Conservation (phyloP, 1,140 invertebrate species). For the Grapholita molesta region DNA sequence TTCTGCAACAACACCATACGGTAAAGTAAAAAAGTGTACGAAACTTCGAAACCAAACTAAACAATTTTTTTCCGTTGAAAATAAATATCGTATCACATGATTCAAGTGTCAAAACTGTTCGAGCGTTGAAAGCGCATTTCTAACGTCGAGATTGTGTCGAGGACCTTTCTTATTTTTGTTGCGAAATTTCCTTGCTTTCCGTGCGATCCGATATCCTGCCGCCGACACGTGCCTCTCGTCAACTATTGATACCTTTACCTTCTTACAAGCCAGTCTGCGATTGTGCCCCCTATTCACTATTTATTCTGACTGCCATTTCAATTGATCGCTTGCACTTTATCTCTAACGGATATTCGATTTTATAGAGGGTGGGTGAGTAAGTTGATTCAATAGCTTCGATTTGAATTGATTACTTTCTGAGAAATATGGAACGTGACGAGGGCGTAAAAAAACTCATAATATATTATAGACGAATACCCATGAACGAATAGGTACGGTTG, state of each 20-base stretch:
- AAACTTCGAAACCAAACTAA: too few relatives aligned
- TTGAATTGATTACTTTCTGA: neutral
- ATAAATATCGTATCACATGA: neutral
- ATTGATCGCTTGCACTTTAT: neutral
- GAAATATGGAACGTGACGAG: neutral
- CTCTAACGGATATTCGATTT: neutral
- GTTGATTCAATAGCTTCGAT: neutral
- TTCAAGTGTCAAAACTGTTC: neutral
- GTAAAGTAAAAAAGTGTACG: too few relatives aligned
- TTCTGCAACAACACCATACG: too few relatives aligned
- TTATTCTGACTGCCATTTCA: neutral
- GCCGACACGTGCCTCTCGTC: conserved; percentile 10
- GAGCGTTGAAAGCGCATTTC: conserved; percentile 7
- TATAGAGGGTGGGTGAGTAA: neutral
- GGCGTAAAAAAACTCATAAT: neutral
- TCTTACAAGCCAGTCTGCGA: neutral
- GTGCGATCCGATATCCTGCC: conserved; percentile 1
- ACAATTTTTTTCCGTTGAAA: neutral
- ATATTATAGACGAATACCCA: neutral
- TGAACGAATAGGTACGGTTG: too few relatives aligned
- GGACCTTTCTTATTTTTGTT: neutral
- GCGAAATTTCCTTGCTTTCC: neutral
- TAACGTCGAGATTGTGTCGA: neutral
- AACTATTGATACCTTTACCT: conserved; percentile 7
- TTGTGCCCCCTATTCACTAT: neutral